Evolutionary conservation across 2,888 invertebrate genomes (phyloP).

Genomic region (Timema podura): DNA sequence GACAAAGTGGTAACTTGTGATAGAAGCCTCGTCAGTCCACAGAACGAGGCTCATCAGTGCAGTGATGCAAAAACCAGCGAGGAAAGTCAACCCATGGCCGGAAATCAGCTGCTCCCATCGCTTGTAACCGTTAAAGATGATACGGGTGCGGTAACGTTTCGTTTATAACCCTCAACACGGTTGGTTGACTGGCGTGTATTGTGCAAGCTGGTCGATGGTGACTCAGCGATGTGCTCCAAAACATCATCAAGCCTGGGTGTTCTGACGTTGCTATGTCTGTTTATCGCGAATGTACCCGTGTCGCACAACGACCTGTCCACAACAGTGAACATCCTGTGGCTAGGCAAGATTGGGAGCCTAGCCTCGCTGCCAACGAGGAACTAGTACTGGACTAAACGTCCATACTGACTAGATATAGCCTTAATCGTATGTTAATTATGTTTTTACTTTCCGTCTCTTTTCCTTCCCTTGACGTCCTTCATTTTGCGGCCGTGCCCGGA

Average conservation of each 20-base stretch:
- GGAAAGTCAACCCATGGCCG: neutral
- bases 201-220: neutral
- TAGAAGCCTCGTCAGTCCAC: neutral
- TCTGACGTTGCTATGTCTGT: neutral
- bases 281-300: neutral
- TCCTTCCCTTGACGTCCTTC: too few species aligned
- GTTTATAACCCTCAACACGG: neutral
- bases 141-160: neutral
- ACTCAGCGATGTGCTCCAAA: neutral
- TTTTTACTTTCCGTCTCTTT: too few species aligned
- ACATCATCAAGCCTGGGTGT: neutral
- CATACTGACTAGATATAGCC: too few species aligned
- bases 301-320: neutral
- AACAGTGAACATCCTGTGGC: too few species aligned
- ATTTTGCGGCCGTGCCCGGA: too few species aligned
- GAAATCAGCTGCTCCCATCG: neutral
- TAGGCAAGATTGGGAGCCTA: too few species aligned
- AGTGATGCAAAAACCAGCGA: conserved; percentile 12
- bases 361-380: too few species aligned
- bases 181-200: neutral
- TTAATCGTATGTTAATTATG: too few species aligned
- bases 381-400: too few species aligned
- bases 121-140: neutral
- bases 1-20: neutral
- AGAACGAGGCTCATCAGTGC: neutral